Evolutionary conservation across 2,113 vertebrate species (phyloP).

Genomic region (Limanda limanda): DNA sequence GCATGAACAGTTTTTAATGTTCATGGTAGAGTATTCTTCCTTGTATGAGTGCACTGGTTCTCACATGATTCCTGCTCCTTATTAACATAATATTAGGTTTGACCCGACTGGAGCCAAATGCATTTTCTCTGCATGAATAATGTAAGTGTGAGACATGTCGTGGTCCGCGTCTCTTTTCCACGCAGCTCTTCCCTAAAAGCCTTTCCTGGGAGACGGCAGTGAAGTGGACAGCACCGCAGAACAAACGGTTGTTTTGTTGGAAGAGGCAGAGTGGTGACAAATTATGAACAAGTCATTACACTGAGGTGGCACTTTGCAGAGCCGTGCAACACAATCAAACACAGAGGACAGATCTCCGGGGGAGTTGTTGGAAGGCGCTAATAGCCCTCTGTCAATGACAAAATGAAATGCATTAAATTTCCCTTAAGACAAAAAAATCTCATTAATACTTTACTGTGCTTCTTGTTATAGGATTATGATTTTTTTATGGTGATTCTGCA

Average conservation of each 20-base stretch:
- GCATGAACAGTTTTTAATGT: conserved; percentile 74
- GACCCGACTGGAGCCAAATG: conserved; percentile 68
- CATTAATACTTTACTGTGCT: conserved; percentile 61
- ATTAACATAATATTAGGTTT: conserved; percentile 80
- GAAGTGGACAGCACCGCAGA: conserved; percentile 65
- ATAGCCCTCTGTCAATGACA: conserved; percentile 60
- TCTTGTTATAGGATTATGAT: conserved; percentile 44
- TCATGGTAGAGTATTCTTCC: conserved; percentile 58
- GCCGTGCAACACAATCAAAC: conserved; percentile 65
- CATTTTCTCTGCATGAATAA: conserved; percentile 82
- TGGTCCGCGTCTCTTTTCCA: conserved; percentile 29
- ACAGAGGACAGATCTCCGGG: conserved; percentile 50
- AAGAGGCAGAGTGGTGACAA: conserved; percentile 64
- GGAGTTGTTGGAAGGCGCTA: conserved; percentile 58
- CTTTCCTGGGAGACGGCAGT: conserved; percentile 62
- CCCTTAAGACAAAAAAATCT: conserved; percentile 55
- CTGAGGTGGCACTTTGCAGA: conserved; percentile 59
- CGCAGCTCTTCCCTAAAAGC: conserved; percentile 74
- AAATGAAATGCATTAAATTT: conserved; percentile 70
- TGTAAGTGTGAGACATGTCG: conserved; percentile 55
- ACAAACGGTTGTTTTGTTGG: conserved; percentile 67
- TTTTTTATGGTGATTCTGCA: conserved; percentile 40
- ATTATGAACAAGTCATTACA: conserved; percentile 79
- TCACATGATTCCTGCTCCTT: conserved; percentile 48
- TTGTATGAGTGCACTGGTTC: conserved; percentile 58